Evolutionary conservation across 2,797 vertebrate genomes (phyloP), one percentile per base, ranked within the genome.

Genomic region (Tangara arthus): DNA sequence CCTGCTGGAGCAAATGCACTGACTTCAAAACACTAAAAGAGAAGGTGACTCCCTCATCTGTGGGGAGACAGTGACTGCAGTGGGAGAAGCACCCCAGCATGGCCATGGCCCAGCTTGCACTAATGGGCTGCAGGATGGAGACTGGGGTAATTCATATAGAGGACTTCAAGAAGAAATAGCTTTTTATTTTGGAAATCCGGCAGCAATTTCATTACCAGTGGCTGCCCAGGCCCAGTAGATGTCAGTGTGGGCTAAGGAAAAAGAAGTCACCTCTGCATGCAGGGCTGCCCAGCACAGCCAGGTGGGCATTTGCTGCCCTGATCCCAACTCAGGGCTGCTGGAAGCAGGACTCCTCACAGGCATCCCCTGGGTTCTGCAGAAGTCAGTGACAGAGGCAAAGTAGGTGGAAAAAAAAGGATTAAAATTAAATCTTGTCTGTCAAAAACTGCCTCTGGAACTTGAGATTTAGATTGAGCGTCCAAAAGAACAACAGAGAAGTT

Each of bases 181-280:
- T 53, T 56, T 69, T 55, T 28, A 2, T 27, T 46, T 44, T 30
- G 20, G 35, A 70, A 80, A 75, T 8, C 12, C 3, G 20, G 8
- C 63, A 39, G 42, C 22, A 35, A 27, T 46, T 93, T 52, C n/a
- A 17, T 20, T 24, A 2, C 6, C 83, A 83, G 22, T 12, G 15
- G 15, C 35, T 64, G 11, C 5, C 27, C 6, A 6, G 5, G 4
- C 55, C 93, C 98, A 96, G 95, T 73, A 98, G 98, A 90, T 97
- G 98, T 96, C 97, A 98, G 95, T 72, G 82, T 79, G 75, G 28
- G 35, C 61, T 92, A 94, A 96, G 88, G 55, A 89, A 90, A 96
- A 44, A 89, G 64, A 71, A 84, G 8, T 3, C 35, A 39, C 5
- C 6, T 3, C 34, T 19, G 32, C 24, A 13, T 28, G 3, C n/a